phyloP scores from a whole-genome alignment of 2,113 vertebrate species.

The Alexandromys fortis region DNA sequence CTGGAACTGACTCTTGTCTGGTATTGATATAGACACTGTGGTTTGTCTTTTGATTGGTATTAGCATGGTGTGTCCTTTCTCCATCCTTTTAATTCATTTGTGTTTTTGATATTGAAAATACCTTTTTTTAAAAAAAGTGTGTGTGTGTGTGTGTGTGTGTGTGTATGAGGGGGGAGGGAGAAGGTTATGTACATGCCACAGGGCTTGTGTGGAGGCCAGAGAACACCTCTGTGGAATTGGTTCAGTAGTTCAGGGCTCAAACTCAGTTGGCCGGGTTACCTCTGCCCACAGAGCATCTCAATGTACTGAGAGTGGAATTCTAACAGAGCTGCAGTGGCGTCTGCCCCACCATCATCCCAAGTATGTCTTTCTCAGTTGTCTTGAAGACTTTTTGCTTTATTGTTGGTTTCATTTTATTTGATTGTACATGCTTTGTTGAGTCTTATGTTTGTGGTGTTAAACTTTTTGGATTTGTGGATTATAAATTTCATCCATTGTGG shows the following conservation, averaged over 20 bases:
- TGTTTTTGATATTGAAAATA: not conserved
- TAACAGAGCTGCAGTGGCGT: not conserved
- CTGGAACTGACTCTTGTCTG: not conserved
- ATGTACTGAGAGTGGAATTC: not conserved
- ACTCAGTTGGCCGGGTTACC: not conserved
- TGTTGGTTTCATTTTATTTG: not conserved
- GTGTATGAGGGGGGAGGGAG: not conserved
- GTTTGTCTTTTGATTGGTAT: not conserved
- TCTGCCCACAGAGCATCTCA: not conserved
- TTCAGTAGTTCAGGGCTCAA: not conserved
- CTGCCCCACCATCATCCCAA: not conserved
- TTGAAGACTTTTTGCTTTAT: constrained; percentile 9
- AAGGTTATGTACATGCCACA: not conserved
- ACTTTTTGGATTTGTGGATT: not conserved
- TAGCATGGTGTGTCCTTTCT: not conserved
- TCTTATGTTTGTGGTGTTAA: not conserved
- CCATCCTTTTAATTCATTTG: not conserved
- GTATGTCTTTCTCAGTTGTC: not conserved
- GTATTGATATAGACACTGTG: not conserved
- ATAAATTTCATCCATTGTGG: not conserved
- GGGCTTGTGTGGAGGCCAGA: not conserved
- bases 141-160: not conserved
- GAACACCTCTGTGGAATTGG: not conserved
- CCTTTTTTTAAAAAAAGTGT: not conserved
- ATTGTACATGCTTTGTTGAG: not conserved